phyloP scores from a whole-genome alignment of 2,888 invertebrate species.

The Eledone cirrhosa region DNA sequence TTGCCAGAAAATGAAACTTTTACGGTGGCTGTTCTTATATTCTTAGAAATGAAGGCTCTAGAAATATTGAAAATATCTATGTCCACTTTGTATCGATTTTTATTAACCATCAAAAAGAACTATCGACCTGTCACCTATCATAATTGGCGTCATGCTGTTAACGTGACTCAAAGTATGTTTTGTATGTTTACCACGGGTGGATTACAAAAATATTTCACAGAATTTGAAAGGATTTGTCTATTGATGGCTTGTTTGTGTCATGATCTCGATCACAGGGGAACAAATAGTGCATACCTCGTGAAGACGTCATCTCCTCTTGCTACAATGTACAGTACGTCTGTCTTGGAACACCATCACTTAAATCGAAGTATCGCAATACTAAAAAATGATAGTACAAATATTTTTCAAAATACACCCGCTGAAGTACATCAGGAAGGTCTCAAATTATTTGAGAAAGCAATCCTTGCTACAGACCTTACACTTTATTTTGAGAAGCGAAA shows the following conservation, averaged over 20 bases:
- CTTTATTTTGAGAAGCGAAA: slow-evolving; percentile 38
- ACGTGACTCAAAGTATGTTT: slow-evolving; percentile 95
- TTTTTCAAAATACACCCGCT: slow-evolving; percentile 86
- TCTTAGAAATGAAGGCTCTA: not conserved
- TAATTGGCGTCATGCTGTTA: slow-evolving; percentile 93
- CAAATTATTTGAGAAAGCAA: slow-evolving; percentile 89
- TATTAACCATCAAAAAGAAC: slow-evolving; percentile 93
- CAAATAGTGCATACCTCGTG: slow-evolving; percentile 92
- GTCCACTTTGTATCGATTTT: slow-evolving; percentile 92
- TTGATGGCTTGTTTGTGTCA: slow-evolving; percentile 92
- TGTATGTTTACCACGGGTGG: slow-evolving; percentile 89
- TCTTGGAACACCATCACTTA: slow-evolving; percentile 96
- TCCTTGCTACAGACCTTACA: slow-evolving; percentile 77
- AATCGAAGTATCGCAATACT: slow-evolving; percentile 96
- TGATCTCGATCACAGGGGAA: slow-evolving; percentile 91
- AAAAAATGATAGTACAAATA: slow-evolving; percentile 93
- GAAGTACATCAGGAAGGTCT: slow-evolving; percentile 88
- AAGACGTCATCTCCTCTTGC: slow-evolving; percentile 70
- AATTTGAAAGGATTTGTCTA: slow-evolving; percentile 86
- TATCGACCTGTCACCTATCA: slow-evolving; percentile 98
- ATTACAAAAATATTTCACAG: slow-evolving; percentile 92
- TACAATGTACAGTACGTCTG: slow-evolving; percentile 89
- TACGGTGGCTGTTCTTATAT: not conserved
- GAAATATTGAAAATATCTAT: slow-evolving; percentile 28
- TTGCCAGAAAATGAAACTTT: slow-evolving; percentile 90